These are phyloP conservation scores for Picus viridis DNA, from an alignment of 2,797 vertebrate species.

Conservation along the genomic window DNA sequence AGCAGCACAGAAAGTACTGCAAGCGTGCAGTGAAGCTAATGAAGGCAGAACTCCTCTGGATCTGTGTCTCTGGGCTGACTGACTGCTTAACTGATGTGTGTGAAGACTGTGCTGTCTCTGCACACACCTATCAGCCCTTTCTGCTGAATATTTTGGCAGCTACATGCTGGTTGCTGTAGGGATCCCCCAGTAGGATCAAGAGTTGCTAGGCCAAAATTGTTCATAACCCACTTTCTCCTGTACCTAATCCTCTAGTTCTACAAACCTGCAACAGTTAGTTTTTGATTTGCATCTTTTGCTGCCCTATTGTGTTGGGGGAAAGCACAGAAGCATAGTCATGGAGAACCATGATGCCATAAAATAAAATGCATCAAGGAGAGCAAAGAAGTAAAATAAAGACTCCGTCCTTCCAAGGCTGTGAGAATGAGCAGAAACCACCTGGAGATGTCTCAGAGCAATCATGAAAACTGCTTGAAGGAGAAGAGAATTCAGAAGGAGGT, in stretches of 20 bases:
- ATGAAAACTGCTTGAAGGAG: neutral
- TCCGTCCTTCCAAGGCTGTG: neutral
- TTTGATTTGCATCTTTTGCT: neutral
- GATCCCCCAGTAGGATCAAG: slow-evolving; percentile 23
- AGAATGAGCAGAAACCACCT: neutral
- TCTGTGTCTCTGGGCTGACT: slow-evolving; percentile 35
- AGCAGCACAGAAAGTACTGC: neutral
- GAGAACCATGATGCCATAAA: neutral
- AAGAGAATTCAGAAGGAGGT: neutral
- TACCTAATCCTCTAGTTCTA: neutral
- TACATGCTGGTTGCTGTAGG: neutral
- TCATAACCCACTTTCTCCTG: neutral
- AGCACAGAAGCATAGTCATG: accelerated
- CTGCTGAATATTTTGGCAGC: slow-evolving; percentile 21
- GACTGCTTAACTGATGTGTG: slow-evolving; percentile 44
- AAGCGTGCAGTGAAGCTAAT: neutral
- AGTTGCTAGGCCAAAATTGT: slow-evolving; percentile 3
- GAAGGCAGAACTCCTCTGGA: slow-evolving; percentile 27
- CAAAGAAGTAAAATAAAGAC: neutral
- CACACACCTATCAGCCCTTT: neutral
- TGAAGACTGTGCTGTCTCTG: slow-evolving; percentile 6
- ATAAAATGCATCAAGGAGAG: neutral
- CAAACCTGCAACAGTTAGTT: neutral
- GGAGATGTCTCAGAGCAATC: neutral
- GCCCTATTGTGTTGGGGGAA: neutral